Base-by-base conservation (phyloP, 2,113 vertebrate genomes). In the Xiphophorus maculatus region DNA sequence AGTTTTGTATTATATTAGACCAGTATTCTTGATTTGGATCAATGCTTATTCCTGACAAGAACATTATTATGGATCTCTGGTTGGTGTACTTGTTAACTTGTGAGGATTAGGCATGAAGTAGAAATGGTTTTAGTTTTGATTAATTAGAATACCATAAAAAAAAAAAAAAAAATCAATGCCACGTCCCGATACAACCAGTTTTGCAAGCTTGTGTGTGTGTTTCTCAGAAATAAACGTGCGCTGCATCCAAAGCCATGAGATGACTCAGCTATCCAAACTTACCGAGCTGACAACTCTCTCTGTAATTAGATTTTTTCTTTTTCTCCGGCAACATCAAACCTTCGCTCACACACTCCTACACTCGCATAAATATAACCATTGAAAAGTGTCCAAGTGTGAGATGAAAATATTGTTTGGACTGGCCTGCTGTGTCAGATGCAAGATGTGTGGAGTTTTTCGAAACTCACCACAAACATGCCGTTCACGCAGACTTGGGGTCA, bases 341-440 rank as follows among this genome's bases (percentile, higher is more conserved):
- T 58, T 58, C 51, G 17, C 51, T 58, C 51, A 58, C 51, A 58
- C 40, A 15, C 63, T 68, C 35, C n/a, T 4, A 28, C 27, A 37
- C 27, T 71, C 69, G 5, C 40, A 44, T 27, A 73, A 2, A 7
- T 28, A 7, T 15, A 61, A 64, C 54, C 69, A 69, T 22, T 25
- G 71, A 61, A 70, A 81, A 32, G 69, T 69, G 58, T 42, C 63
- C 30, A 28, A 54, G 40, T 79, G 69, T 78, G 40, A 76, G 63
- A 61, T 61, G 66, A 63, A 78, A 78, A 71, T 37, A 9, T 27
- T 78, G 82, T 77, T 81, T 73, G 73, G 33, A 63, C 78, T 37
- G 60, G 67, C 30, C 71, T 19, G 1, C 28, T 33, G 44, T 84
- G 72, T 30, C 63, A 77, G 63, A n/a, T 66, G 1, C 25, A 17